Evolutionary conservation across 2,797 vertebrate species (phyloP).

Genomic region (Eidolon dupreanum): DNA sequence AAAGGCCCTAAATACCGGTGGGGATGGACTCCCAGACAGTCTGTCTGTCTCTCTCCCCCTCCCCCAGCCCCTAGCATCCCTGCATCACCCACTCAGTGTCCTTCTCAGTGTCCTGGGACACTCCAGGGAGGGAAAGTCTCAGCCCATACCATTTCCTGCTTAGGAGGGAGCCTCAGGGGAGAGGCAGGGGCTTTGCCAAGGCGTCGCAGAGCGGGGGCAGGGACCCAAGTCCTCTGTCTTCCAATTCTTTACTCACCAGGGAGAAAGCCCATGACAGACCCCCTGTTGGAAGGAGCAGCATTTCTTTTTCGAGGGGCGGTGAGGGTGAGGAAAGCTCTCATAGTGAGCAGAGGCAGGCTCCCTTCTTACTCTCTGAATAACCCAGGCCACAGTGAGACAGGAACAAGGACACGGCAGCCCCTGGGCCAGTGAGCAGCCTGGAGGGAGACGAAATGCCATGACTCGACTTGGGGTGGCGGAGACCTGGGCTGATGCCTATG

Average conservation of each 20-base stretch:
- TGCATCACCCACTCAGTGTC: neutral
- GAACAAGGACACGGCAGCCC: neutral
- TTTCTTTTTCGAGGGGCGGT: neutral
- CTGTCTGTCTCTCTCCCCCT: neutral
- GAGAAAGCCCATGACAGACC: neutral
- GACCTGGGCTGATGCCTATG: neutral
- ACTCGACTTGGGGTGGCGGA: neutral
- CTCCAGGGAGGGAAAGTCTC: neutral
- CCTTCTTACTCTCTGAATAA: neutral
- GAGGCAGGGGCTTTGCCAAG: neutral
- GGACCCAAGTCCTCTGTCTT: neutral
- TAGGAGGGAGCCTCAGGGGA: neutral
- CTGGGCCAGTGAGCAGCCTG: neutral
- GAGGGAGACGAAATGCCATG: neutral
- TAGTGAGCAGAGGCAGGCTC: neutral
- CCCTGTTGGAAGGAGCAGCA: neutral
- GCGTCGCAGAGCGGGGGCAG: neutral
- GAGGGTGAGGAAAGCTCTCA: neutral
- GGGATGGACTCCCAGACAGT: neutral
- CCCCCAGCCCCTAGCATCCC: neutral
- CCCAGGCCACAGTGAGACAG: neutral
- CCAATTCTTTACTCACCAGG: neutral
- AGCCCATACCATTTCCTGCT: neutral
- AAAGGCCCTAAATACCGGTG: neutral
- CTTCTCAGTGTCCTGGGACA: neutral